A percentile compares a stretch with the other conserved stretches of the same genome.
Conservation (phyloP, 2,888 invertebrate genomes). For the Mythimna albipuncta region DNA sequence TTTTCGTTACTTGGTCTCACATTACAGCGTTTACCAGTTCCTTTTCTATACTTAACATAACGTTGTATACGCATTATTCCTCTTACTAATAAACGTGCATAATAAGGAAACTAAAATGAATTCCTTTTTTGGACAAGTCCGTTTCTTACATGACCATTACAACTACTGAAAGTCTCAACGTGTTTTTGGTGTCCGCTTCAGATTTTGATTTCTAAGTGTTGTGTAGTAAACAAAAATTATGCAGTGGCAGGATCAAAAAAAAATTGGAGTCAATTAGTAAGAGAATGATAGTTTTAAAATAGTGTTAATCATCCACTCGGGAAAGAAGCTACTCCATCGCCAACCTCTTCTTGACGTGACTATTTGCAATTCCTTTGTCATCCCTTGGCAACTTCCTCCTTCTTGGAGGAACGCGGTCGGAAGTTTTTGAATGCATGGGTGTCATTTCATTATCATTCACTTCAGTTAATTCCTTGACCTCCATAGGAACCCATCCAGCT, state of each 20-base stretch:
- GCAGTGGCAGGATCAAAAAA: background rate
- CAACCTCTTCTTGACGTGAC: constrained; percentile 72
- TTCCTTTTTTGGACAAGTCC: background rate
- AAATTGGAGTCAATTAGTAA: background rate
- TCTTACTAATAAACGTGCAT: background rate
- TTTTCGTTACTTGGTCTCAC: background rate
- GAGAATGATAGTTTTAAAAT: constrained; percentile 7
- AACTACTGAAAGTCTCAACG: background rate
- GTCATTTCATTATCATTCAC: constrained; percentile 73
- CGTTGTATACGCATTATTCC: background rate
- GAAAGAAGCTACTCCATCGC: constrained; percentile 12
- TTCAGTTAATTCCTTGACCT: constrained; percentile 33
- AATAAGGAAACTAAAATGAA: background rate
- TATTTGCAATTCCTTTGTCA: constrained; percentile 14
- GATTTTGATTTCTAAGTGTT: background rate
- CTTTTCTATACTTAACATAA: background rate
- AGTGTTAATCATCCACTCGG: background rate
- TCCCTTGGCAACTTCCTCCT: constrained; percentile 66
- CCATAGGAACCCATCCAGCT: constrained; percentile 71
- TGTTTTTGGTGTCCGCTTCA: background rate
- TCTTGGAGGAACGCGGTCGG: constrained; percentile 53
- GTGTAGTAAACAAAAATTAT: background rate
- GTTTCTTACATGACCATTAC: background rate
- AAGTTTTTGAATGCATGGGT: constrained; percentile 65
- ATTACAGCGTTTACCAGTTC: background rate